phyloP scores from a whole-genome alignment of 2,797 vertebrate species.

The Hirundo rustica region DNA sequence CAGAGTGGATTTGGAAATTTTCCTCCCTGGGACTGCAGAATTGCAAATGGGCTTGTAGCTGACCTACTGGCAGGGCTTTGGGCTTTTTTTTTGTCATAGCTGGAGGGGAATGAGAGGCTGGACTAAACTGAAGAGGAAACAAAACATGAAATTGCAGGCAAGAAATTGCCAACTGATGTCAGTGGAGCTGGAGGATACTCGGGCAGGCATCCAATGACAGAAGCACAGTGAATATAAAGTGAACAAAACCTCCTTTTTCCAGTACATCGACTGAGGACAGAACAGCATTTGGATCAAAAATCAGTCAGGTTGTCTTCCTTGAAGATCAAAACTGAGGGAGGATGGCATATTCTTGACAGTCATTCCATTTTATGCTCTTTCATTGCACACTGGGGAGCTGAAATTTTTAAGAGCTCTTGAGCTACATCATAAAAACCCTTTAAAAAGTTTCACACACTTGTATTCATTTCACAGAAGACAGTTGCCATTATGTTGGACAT shows the following conservation, averaged over 20 bases:
- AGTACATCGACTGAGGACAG: slow-evolving; percentile 47
- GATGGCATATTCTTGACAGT: slow-evolving; percentile 61
- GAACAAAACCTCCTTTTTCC: slow-evolving; percentile 63
- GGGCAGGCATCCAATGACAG: slow-evolving; percentile 69
- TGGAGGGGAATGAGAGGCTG: background rate
- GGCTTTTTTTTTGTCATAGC: background rate
- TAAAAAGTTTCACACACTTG: slow-evolving; percentile 50
- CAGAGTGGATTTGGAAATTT: background rate
- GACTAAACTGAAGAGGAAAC: slow-evolving; percentile 46
- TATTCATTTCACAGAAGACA: slow-evolving; percentile 43
- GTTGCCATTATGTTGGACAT: slow-evolving; percentile 1
- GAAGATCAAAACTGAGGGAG: slow-evolving; percentile 54
- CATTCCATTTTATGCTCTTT: slow-evolving; percentile 60
- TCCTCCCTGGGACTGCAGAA: background rate
- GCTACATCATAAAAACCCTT: slow-evolving; percentile 58
- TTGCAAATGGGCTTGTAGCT: background rate
- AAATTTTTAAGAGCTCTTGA: slow-evolving; percentile 65
- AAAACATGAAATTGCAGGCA: slow-evolving; percentile 60
- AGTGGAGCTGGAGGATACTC: slow-evolving; percentile 48
- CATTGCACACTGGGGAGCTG: slow-evolving; percentile 54
- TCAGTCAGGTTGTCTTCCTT: slow-evolving; percentile 64
- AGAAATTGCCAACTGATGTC: slow-evolving; percentile 62
- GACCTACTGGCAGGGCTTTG: background rate
- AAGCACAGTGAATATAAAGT: slow-evolving; percentile 63
- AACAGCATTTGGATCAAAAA: slow-evolving; percentile 64